Evolutionary conservation across 2,888 invertebrate species (phyloP).

Genomic region (Caenorhabditis macrosperma): DNA sequence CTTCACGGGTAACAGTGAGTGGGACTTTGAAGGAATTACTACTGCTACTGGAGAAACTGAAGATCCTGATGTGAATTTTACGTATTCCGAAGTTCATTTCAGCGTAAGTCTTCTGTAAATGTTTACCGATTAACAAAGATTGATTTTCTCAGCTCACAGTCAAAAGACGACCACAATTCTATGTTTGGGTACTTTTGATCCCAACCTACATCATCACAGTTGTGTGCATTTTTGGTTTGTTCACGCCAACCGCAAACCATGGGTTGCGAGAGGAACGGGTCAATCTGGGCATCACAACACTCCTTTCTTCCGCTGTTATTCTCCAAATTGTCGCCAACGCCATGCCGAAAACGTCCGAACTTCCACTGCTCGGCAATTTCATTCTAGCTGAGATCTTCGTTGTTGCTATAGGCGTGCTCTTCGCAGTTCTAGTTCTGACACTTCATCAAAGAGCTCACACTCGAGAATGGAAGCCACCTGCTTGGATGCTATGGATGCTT

Average conservation of each 20-base stretch:
- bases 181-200: constrained; percentile 70
- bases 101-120: constrained; percentile 11
- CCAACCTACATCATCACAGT: constrained; percentile 71
- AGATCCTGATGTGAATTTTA: constrained; percentile 69
- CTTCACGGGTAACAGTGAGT: constrained; percentile 66
- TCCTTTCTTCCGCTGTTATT: constrained; percentile 70
- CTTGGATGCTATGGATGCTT: constrained; percentile 57
- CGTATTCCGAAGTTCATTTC: constrained; percentile 64
- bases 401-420: constrained; percentile 67
- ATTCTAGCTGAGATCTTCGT: constrained; percentile 73
- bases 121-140: background rate
- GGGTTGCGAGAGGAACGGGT: constrained; percentile 70
- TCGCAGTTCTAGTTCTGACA: constrained; percentile 59
- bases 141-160: constrained; percentile 39
- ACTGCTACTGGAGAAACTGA: constrained; percentile 20
- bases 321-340: constrained; percentile 71
- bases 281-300: constrained; percentile 69
- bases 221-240: constrained; percentile 67
- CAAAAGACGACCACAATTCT: constrained; percentile 64
- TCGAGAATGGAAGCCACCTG: constrained; percentile 56
- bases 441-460: constrained; percentile 68
- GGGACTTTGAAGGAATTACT: constrained; percentile 61
- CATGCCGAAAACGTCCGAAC: constrained; percentile 70
- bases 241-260: constrained; percentile 66
- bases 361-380: constrained; percentile 70